Conservation (phyloP, 2,888 invertebrate species). For the Stenodema calcarata region DNA sequence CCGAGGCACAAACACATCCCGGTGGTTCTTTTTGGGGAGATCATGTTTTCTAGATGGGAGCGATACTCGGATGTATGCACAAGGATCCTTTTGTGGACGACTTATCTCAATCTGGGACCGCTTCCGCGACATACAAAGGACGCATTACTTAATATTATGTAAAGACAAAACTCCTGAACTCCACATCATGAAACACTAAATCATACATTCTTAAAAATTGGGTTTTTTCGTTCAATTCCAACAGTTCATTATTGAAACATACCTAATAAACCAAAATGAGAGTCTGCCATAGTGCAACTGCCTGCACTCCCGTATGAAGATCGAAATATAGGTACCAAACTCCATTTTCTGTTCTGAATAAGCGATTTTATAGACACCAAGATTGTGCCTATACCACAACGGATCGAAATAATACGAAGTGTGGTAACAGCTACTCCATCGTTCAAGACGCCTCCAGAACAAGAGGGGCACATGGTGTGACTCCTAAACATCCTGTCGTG, state of each 20-base stretch:
- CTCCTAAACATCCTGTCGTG: not conserved
- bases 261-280: too few relatives aligned
- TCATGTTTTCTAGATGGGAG: not conserved
- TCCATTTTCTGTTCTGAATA: too few relatives aligned
- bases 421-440: not conserved
- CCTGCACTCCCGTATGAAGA: too few relatives aligned
- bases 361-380: too few relatives aligned
- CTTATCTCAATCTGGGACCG: not conserved
- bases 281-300: too few relatives aligned
- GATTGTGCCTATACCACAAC: too few relatives aligned
- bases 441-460: not conserved
- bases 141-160: not conserved
- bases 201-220: too few relatives aligned
- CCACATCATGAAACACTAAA: too few relatives aligned
- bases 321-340: too few relatives aligned
- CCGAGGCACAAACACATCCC: not conserved
- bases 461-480: not conserved
- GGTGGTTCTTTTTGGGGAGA: not conserved
- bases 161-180: too few relatives aligned
- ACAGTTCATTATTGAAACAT: too few relatives aligned
- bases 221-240: too few relatives aligned
- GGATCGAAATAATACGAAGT: not conserved
- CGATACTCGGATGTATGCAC: not conserved
- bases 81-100: not conserved
- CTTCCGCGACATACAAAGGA: not conserved